phyloP scores from a whole-genome alignment of 2,797 vertebrate species.

The Anableps anableps region DNA sequence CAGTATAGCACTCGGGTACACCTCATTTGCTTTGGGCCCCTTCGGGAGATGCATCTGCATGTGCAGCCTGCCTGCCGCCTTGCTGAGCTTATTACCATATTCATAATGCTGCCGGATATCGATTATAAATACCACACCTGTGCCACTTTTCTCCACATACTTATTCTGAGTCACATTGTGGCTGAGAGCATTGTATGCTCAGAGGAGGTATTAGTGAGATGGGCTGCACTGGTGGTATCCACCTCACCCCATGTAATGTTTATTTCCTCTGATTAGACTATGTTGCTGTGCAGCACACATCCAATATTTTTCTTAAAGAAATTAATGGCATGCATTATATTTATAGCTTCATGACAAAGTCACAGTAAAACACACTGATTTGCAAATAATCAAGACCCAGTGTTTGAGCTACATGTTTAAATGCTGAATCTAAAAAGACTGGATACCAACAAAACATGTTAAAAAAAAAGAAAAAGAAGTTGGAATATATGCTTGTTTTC shows the following conservation, averaged over 20 bases:
- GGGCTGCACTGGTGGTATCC: conserved; percentile 36
- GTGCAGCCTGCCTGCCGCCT: conserved; percentile 64
- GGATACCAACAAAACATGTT: neutral
- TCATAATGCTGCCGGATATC: conserved; percentile 75
- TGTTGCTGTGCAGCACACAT: conserved; percentile 47
- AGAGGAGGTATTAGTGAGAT: conserved; percentile 37
- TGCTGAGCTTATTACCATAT: conserved; percentile 77
- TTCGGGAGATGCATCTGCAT: conserved; percentile 75
- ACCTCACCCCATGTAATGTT: conserved; percentile 43
- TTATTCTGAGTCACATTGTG: conserved; percentile 15
- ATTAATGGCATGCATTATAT: conserved; percentile 34
- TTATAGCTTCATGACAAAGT: conserved; percentile 29
- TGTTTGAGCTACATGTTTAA: neutral
- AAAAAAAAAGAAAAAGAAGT: neutral
- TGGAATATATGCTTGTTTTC: neutral
- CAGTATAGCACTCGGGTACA: conserved; percentile 69
- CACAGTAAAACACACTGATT: conserved; percentile 13
- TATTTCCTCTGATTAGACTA: conserved; percentile 63
- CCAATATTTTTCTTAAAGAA: conserved; percentile 16
- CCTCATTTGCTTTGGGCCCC: conserved; percentile 77
- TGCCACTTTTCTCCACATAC: conserved; percentile 58
- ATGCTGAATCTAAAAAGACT: neutral
- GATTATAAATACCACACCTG: conserved; percentile 79
- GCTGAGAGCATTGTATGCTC: conserved; percentile 18
- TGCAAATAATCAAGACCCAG: neutral